Percentiles rank a stretch among this genome's conserved stretches.
Conservation (phyloP, 2,888 invertebrate genomes). For the Auanema freiburgensis region DNA sequence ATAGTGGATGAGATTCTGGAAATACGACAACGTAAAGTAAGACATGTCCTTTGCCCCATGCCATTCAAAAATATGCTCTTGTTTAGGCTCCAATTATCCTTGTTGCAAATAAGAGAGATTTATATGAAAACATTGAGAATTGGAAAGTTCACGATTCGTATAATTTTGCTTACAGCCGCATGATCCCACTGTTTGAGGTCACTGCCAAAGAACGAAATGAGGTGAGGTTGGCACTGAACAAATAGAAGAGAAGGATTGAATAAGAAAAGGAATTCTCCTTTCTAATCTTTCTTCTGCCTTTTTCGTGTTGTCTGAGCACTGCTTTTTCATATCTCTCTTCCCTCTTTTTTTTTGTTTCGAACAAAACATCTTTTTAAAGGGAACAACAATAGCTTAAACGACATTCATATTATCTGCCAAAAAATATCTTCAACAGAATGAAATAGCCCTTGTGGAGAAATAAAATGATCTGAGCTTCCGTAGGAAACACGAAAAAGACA, state of each 20-base stretch:
- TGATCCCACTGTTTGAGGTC: conserved; percentile 27
- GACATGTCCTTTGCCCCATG: conserved; percentile 14
- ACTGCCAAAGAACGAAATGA: conserved; percentile 39
- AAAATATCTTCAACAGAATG: too few relatives aligned
- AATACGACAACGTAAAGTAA: conserved; percentile 1
- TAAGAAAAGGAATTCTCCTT: too few relatives aligned
- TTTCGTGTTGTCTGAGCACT: too few relatives aligned
- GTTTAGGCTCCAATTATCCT: conserved; percentile 52
- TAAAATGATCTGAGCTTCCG: too few relatives aligned
- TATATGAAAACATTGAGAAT: conserved; percentile 11
- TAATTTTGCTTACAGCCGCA: conserved; percentile 14
- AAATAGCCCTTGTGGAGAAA: too few relatives aligned
- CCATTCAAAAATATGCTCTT: not conserved
- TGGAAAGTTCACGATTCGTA: conserved; percentile 16
- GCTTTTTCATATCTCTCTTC: too few relatives aligned
- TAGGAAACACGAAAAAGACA: not conserved
- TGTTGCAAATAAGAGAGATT: conserved; percentile 53
- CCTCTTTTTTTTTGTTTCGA: too few relatives aligned
- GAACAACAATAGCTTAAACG: too few relatives aligned
- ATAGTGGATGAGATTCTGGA: conserved; percentile 47
- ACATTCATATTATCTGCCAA: too few relatives aligned
- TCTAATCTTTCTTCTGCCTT: too few relatives aligned
- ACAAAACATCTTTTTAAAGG: too few relatives aligned
- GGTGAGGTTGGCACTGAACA: conserved; percentile 21
- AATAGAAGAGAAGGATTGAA: not conserved